phyloP scores from a whole-genome alignment of 2,888 invertebrate species.

The Acleris literana region DNA sequence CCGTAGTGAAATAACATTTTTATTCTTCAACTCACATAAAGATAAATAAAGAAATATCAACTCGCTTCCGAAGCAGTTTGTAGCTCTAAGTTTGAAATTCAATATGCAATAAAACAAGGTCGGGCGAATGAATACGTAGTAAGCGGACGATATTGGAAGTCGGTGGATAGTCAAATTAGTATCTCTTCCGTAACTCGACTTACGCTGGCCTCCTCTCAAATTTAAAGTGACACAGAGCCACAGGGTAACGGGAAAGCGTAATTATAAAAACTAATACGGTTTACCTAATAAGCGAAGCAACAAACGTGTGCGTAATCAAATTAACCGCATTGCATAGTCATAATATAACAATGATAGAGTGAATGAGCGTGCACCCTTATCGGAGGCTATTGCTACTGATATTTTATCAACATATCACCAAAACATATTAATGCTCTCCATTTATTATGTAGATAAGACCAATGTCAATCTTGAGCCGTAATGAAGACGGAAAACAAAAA shows the following conservation, averaged over 20 bases:
- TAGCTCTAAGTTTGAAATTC: constrained; percentile 26
- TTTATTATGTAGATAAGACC: too few species aligned
- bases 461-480: neutral
- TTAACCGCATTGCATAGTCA: too few species aligned
- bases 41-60: neutral
- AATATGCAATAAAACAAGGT: constrained; percentile 29
- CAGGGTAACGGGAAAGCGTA: too few species aligned
- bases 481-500: neutral
- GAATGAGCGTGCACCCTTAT: too few species aligned
- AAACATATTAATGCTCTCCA: too few species aligned
- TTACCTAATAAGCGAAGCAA: too few species aligned
- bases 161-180: constrained; percentile 22
- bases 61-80: constrained; percentile 8
- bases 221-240: too few species aligned
- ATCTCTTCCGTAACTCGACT: constrained; percentile 2
- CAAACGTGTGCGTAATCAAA: too few species aligned
- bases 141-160: constrained; percentile 9
- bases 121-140: constrained; percentile 13
- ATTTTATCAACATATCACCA: too few species aligned
- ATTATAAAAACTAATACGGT: too few species aligned
- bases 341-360: too few species aligned
- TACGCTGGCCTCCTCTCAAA: neutral
- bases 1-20: neutral
- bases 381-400: too few species aligned
- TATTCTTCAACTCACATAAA: neutral